Conservation (phyloP, 2,113 vertebrate genomes). For the Excalfactoria chinensis region DNA sequence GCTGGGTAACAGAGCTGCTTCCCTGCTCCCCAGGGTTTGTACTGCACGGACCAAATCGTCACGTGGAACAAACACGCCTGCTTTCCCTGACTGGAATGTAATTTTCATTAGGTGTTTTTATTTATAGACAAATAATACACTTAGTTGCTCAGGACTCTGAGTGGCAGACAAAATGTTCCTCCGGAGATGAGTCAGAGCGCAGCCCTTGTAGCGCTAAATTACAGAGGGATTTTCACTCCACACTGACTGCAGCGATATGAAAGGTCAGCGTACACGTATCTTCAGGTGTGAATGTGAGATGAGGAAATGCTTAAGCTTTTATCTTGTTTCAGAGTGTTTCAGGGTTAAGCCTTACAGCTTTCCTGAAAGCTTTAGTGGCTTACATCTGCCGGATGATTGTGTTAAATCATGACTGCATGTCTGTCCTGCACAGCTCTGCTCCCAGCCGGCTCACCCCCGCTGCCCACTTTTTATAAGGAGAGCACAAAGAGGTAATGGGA, state of each 20-base stretch:
- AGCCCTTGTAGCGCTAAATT: slow-evolving; percentile 54
- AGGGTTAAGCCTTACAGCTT: slow-evolving; percentile 70
- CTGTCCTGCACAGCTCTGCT: slow-evolving; percentile 30
- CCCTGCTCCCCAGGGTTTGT: not conserved
- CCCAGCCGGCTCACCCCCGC: not conserved
- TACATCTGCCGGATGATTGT: slow-evolving; percentile 56
- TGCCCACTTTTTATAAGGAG: not conserved
- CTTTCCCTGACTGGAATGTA: not conserved
- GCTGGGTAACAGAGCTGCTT: not conserved
- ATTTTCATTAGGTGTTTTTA: slow-evolving; percentile 22
- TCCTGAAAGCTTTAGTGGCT: slow-evolving; percentile 66
- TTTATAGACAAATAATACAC: slow-evolving; percentile 31
- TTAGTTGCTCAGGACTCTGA: not conserved
- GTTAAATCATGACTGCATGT: slow-evolving; percentile 26
- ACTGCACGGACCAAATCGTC: not conserved
- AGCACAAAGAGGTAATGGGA: not conserved
- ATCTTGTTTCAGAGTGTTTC: slow-evolving; percentile 69
- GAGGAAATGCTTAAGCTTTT: slow-evolving; percentile 70
- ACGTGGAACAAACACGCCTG: not conserved
- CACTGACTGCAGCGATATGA: slow-evolving; percentile 36
- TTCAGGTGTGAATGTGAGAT: slow-evolving; percentile 42
- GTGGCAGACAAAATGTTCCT: slow-evolving; percentile 36
- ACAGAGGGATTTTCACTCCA: slow-evolving; percentile 63
- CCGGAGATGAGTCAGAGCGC: slow-evolving; percentile 44
- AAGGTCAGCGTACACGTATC: slow-evolving; percentile 70